Evolutionary conservation across 1,140 invertebrate species (phyloP).

Genomic region (Scaptomyza graminum): DNA sequence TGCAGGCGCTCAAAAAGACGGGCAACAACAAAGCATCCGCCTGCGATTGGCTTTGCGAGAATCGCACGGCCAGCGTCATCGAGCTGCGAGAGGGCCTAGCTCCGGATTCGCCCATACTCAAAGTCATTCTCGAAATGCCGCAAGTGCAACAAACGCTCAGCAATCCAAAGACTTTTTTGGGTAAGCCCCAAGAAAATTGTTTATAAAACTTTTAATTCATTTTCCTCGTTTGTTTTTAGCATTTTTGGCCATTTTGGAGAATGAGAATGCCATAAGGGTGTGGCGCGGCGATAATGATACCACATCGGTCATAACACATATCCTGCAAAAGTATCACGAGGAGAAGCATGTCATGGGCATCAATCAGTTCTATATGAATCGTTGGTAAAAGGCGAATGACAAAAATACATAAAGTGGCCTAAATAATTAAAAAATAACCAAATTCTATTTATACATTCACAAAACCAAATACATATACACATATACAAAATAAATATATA

Average conservation of each 20-base stretch:
- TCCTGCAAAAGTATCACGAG: conserved; percentile 83
- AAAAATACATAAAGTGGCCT: conserved; percentile 53
- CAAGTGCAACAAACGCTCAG: conserved; percentile 81
- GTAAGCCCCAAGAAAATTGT: conserved; percentile 32
- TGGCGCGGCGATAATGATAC: conserved; percentile 83
- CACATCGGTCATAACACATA: conserved; percentile 81
- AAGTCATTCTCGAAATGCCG: conserved; percentile 79
- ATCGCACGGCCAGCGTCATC: conserved; percentile 72
- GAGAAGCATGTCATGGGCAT: conserved; percentile 83
- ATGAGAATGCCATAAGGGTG: conserved; percentile 81
- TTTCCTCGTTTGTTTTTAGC: conserved; percentile 51
- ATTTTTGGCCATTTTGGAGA: conserved; percentile 80
- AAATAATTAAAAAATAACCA: conserved; percentile 69
- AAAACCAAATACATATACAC: no score
- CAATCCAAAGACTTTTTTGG: conserved; percentile 83
- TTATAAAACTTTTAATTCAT: conserved; percentile 2
- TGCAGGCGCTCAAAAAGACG: conserved; percentile 72
- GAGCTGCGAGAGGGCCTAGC: conserved; percentile 78
- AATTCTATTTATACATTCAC: conserved; percentile 65
- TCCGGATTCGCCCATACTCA: conserved; percentile 80
- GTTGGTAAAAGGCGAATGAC: conserved; percentile 57
- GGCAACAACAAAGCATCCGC: conserved; percentile 82
- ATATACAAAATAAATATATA: conserved; percentile 12
- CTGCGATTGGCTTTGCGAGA: conserved; percentile 82
- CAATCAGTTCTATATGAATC: conserved; percentile 81